Conservation (phyloP, 2,888 invertebrate genomes). For the Mesopsocus fuscifrons region DNA sequence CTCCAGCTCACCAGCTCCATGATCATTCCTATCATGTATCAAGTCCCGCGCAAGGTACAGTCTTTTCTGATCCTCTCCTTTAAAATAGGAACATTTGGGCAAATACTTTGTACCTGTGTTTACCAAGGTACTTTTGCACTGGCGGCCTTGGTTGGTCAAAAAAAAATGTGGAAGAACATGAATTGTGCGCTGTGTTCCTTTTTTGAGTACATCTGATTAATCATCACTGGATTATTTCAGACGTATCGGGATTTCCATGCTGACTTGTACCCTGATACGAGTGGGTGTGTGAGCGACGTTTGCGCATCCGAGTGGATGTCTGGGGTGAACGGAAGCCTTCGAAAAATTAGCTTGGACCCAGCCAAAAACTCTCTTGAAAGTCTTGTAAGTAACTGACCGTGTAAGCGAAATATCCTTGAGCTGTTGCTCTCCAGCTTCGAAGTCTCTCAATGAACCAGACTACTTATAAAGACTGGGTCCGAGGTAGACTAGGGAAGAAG, state of each 20-base stretch:
- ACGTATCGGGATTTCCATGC: slow-evolving; percentile 86
- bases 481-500: too few relatives aligned
- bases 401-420: too few relatives aligned
- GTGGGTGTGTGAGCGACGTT: slow-evolving; percentile 58
- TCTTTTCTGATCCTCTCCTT: slow-evolving; percentile 1
- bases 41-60: slow-evolving; percentile 73
- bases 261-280: slow-evolving; percentile 84
- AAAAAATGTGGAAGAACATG: too few relatives aligned
- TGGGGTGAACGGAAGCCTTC: slow-evolving; percentile 52
- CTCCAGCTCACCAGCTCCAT: slow-evolving; percentile 69
- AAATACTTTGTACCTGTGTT: not conserved
- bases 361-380: slow-evolving; percentile 27
- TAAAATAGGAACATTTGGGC: not conserved
- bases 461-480: too few relatives aligned
- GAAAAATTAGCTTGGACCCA: slow-evolving; percentile 70
- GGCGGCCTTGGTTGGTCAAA: too few relatives aligned
- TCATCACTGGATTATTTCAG: slow-evolving; percentile 30
- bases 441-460: too few relatives aligned
- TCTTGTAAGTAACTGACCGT: too few relatives aligned
- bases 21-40: slow-evolving; percentile 86
- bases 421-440: too few relatives aligned
- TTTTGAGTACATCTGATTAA: too few relatives aligned
- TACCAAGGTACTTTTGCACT: too few relatives aligned
- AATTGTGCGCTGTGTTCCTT: too few relatives aligned
- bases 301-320: slow-evolving; percentile 66